Evolutionary conservation across 2,113 vertebrate species (phyloP), one percentile per base, ranked within the genome.

Genomic region (Mobula birostris): DNA sequence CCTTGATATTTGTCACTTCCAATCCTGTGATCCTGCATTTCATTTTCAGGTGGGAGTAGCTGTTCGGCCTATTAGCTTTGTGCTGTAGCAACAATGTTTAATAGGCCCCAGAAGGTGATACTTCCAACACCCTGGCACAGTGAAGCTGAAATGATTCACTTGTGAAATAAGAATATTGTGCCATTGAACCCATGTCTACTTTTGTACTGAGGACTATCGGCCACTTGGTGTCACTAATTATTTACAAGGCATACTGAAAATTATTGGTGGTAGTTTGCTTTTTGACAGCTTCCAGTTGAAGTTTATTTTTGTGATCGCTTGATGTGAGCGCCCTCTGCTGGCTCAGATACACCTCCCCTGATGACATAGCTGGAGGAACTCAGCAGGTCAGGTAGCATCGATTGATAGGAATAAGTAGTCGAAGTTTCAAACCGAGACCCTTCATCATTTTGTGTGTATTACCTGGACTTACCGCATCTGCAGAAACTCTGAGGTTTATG

Each of bases 291-390:
- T 77, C 76, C 27, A n/a, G 1, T 63, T 63, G 11, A 48, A 1
- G 21, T 83, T 87, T 61, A 14, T 87, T 87, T 87, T 87, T 87
- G 83, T 56, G 29, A 61, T n/a, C 83, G 15, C 27, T 15, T 88
- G 58, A 15, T 88, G 85, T 88, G 85, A 88, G 11, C 29, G 19
- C 85, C 85, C 61, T 88, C 85, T 88, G 85, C 85, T 66, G 85
- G 61, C 58, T 88, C 48, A 56, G 27, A 29, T 87, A 29, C 56
- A 63, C 27, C 48, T 56, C 63, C 85, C 32, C 11, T 66, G 29
- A 32, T 63, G 29, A 88, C 36, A 58, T 36, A 36, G 36, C 36
- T 36, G 36, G 36, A 36, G 36, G 36, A 36, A 36, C 36, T 36
- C 36, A 36, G 36, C 36, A 36, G 36, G 36, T 36, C 36, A 36